Base-by-base conservation (phyloP, 1,140 invertebrate species). In the Diachasmimorpha longicaudata region DNA sequence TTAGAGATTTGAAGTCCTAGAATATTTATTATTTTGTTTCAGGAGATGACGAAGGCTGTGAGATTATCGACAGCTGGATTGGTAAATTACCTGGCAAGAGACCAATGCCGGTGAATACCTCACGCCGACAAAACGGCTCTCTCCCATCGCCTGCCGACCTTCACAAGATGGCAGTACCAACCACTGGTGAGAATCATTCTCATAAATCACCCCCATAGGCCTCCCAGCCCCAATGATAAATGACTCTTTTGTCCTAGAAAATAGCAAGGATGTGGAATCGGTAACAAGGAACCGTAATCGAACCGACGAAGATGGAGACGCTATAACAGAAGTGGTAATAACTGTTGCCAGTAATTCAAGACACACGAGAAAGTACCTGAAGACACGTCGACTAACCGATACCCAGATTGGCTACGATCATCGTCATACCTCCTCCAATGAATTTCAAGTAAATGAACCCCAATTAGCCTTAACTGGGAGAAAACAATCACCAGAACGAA, bases 361-460 rank as follows among this genome's bases (percentile, higher is more conserved):
- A 19, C 66, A 70, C 14, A 70, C 63, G 21, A 81, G 77, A 52
- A 81, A 80, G 52, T 36, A 81, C 4, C 55, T 83, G 10, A 83
- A 83, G 70, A 83, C 82, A 0, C 75, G 82, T 55, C 71, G 81
- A 70, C 71, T 83, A 11, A 82, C 82, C 1, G 82, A 83, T 21
- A 80, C 78, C 3, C 79, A 81, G 70, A 76, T 83, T 4, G 80
- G 81, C 10, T 83, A 82, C 39, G 74, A 80, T 44, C 79, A 77
- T 78, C 74, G 39, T 5, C 66, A 79, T 55, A 58, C 23, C 11
- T 74, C 66, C 6, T 21, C 46, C 0, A n/a, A n/a, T 19, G 16
- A 19, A 16, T 4, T 13, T 42, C 31, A 25, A 0, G 8, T 19
- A 72, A 72, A 10, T 39, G 23, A 72, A 13, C 8, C 19, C 39